phyloP scores from a whole-genome alignment of 2,888 invertebrate species.

The Sussaba pulchella region DNA sequence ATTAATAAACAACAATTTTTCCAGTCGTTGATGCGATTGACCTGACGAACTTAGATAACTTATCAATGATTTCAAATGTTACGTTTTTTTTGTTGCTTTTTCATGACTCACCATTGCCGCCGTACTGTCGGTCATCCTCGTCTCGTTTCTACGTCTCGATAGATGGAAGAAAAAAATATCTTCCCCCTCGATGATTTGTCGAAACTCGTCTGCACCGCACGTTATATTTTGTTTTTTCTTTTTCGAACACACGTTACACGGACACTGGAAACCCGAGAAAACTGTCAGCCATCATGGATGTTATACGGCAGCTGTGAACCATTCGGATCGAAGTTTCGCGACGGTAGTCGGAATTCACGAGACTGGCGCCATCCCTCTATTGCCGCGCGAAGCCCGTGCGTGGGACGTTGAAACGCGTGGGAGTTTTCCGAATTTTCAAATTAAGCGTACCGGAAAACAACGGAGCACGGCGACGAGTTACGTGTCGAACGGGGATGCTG shows the following conservation, averaged over 20 bases:
- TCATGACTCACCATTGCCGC: slow-evolving; percentile 76
- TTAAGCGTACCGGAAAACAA: no score
- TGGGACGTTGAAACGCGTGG: slow-evolving; percentile 1
- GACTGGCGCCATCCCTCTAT: slow-evolving; percentile 60
- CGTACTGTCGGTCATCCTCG: slow-evolving; percentile 74
- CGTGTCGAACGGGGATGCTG: no score
- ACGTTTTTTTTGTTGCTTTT: no score
- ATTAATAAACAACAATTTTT: neutral
- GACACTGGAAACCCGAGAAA: slow-evolving; percentile 62
- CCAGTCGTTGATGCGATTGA: slow-evolving; percentile 34
- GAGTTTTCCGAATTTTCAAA: slow-evolving; percentile 19
- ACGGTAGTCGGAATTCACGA: slow-evolving; percentile 34
- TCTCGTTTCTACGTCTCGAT: slow-evolving; percentile 38
- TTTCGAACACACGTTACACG: slow-evolving; percentile 51
- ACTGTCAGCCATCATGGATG: slow-evolving; percentile 71
- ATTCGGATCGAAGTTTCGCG: slow-evolving; percentile 47
- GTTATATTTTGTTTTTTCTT: slow-evolving; percentile 1
- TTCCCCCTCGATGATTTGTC: slow-evolving; percentile 18
- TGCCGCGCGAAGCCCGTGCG: neutral
- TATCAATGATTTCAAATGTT: slow-evolving; percentile 57
- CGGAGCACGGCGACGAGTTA: no score
- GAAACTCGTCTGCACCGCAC: slow-evolving; percentile 54
- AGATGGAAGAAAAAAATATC: neutral
- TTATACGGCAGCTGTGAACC: slow-evolving; percentile 62
- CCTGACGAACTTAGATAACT: slow-evolving; percentile 53